These are phyloP conservation scores for Columba janthina DNA, from an alignment of 2,113 vertebrate genomes.

Conservation along the genomic window DNA sequence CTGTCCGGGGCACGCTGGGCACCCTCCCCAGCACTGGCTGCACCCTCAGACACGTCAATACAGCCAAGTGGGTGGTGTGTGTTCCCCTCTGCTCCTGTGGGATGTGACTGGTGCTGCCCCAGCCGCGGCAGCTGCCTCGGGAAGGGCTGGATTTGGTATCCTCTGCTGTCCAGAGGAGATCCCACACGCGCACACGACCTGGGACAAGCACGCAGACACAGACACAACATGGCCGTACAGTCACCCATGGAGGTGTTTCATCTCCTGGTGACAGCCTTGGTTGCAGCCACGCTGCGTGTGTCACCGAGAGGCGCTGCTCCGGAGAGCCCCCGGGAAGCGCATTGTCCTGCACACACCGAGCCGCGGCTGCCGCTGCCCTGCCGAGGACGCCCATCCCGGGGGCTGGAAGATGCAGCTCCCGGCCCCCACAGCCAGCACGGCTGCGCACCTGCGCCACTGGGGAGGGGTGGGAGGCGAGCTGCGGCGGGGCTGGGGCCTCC, in stretches of 20 bases:
- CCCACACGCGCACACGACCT: fast-evolving
- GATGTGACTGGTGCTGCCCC: not conserved
- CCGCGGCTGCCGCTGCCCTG: fast-evolving
- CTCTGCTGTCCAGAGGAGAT: not conserved
- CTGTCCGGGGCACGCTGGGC: fast-evolving
- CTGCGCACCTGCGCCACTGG: fast-evolving
- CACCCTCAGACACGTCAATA: fast-evolving
- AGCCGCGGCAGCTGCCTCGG: fast-evolving
- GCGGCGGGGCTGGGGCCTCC: fast-evolving
- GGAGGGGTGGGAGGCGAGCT: not conserved
- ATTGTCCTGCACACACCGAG: fast-evolving
- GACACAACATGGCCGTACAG: not conserved
- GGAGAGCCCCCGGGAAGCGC: fast-evolving
- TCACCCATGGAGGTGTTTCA: fast-evolving
- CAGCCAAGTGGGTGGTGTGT: fast-evolving
- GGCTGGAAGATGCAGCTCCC: fast-evolving
- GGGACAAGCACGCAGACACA: not conserved
- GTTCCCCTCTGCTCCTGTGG: fast-evolving
- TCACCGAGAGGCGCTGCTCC: too few relatives aligned
- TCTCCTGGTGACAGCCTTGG: not conserved
- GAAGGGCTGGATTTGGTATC: not conserved
- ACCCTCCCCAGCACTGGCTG: fast-evolving
- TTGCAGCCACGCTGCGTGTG: not conserved
- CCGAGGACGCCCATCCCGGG: fast-evolving
- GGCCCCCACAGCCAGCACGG: fast-evolving